These are phyloP conservation scores for Ctenochaetus hawaiiensis DNA, from an alignment of 2,797 vertebrate genomes.

Conservation along the genomic window DNA sequence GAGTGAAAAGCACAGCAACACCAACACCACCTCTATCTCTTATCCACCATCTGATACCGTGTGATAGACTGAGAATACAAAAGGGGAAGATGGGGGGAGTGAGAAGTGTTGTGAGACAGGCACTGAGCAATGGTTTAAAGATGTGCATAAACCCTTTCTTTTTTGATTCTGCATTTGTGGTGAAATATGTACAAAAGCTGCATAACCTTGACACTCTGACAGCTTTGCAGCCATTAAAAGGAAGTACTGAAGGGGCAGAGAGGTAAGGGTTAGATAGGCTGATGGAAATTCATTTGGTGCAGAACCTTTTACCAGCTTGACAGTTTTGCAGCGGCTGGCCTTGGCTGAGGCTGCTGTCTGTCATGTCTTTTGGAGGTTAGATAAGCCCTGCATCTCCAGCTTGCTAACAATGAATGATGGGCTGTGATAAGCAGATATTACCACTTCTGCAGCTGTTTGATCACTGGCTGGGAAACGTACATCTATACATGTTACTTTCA, in stretches of 20 bases:
- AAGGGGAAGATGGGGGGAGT: not conserved
- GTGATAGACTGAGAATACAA: slow-evolving; percentile 21
- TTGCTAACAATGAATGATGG: slow-evolving; percentile 64
- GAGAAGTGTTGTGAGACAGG: not conserved
- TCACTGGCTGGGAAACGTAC: slow-evolving; percentile 53
- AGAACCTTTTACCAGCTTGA: slow-evolving; percentile 59
- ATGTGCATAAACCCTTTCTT: not conserved
- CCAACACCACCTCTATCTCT: not conserved
- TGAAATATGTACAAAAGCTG: slow-evolving; percentile 14
- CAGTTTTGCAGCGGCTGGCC: slow-evolving; percentile 47
- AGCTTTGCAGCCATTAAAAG: slow-evolving; percentile 37
- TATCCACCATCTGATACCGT: slow-evolving; percentile 3
- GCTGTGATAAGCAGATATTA: slow-evolving; percentile 69
- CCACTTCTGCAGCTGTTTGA: slow-evolving; percentile 61
- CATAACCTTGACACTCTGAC: slow-evolving; percentile 8
- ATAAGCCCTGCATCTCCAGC: slow-evolving; percentile 63
- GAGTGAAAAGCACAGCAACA: slow-evolving; percentile 9
- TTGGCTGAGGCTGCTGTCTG: slow-evolving; percentile 46
- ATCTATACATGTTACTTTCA: slow-evolving; percentile 24
- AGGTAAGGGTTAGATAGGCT: slow-evolving; percentile 17
- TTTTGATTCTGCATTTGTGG: slow-evolving; percentile 14
- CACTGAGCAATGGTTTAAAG: slow-evolving; percentile 6
- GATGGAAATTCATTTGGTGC: slow-evolving; percentile 54
- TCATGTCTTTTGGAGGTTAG: slow-evolving; percentile 64
- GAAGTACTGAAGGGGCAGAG: slow-evolving; percentile 26